Evolutionary conservation across 2,113 vertebrate genomes (phyloP).

Genomic region (Aptenodytes forsteri): DNA sequence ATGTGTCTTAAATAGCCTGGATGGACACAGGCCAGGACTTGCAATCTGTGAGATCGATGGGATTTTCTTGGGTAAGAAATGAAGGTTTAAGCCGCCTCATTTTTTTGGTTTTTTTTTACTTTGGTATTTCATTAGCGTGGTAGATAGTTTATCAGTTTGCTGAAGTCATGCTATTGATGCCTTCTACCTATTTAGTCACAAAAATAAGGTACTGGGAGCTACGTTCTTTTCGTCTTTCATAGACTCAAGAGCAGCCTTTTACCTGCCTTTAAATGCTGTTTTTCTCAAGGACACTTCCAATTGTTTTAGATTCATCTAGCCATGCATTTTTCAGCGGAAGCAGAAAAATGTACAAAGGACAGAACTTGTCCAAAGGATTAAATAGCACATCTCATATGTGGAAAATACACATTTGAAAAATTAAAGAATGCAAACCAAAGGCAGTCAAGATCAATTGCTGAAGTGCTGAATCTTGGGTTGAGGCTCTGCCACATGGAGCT

Average conservation of each 20-base stretch:
- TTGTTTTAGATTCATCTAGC: background rate
- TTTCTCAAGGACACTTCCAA: background rate
- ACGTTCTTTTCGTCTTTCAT: background rate
- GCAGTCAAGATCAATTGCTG: background rate
- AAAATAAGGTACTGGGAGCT: background rate
- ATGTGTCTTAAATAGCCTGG: background rate
- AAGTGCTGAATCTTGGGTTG: background rate
- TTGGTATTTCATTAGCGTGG: background rate
- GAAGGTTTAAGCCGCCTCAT: background rate
- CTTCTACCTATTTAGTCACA: background rate
- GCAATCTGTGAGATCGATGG: background rate
- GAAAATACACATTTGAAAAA: background rate
- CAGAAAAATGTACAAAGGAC: background rate
- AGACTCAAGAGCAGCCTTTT: background rate
- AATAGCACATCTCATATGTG: background rate
- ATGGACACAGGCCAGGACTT: accelerated
- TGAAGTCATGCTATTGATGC: background rate
- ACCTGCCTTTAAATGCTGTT: background rate
- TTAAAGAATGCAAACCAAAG: background rate
- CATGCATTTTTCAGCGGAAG: background rate
- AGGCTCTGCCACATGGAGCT: background rate
- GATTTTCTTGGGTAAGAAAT: background rate
- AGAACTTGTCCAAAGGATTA: background rate
- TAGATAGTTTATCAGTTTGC: background rate
- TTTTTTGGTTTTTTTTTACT: background rate